Conservation (phyloP, 2,797 vertebrate genomes). For the Oreonectes daqikongensis region DNA sequence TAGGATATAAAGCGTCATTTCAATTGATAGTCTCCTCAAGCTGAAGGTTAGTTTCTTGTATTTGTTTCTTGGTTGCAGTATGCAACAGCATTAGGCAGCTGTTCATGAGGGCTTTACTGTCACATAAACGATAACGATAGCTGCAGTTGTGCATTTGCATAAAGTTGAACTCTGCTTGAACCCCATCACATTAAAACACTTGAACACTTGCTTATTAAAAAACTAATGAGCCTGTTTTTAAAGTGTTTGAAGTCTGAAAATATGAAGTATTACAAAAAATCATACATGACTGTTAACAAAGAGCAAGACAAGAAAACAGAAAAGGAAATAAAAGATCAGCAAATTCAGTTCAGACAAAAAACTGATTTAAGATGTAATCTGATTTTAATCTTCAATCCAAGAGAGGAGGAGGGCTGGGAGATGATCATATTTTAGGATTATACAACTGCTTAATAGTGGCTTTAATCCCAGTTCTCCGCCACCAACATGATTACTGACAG, state of each 20-base stretch:
- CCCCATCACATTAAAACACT: not conserved
- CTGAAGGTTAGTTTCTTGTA: not conserved
- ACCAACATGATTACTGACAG: constrained; percentile 27
- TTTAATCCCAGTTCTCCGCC: constrained; percentile 33
- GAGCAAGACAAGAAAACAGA: no score
- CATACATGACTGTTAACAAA: no score
- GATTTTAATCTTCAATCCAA: constrained; percentile 46
- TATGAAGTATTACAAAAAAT: no score
- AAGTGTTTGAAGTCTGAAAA: no score
- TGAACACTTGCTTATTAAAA: not conserved
- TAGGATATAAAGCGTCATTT: no score
- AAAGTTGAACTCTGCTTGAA: not conserved
- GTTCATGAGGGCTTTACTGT: not conserved
- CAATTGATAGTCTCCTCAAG: no score
- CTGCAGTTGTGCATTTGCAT: not conserved
- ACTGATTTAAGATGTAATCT: constrained; percentile 14
- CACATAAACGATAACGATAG: not conserved
- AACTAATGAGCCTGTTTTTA: not conserved
- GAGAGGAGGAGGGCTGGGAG: constrained; percentile 2
- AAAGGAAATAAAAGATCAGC: not conserved
- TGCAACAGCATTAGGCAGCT: not conserved
- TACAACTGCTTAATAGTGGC: constrained; percentile 38
- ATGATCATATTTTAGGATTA: constrained; percentile 45
- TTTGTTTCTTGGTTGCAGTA: not conserved
- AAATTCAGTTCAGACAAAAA: not conserved